phyloP scores from a whole-genome alignment of 2,797 vertebrate species.

The Scomberomorus guttatus region DNA sequence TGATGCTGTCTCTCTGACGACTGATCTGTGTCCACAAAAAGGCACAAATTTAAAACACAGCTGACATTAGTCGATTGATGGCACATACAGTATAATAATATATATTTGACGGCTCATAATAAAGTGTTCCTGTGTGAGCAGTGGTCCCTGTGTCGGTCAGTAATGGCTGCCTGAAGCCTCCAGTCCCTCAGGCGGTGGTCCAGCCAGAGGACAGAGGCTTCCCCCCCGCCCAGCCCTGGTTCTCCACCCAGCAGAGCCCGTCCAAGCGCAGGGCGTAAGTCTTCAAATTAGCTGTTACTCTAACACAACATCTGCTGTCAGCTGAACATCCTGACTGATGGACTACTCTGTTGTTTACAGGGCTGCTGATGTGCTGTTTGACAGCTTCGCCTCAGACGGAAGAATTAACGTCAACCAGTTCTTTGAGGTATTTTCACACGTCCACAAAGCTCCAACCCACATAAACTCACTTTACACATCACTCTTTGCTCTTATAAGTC shows the following conservation, averaged over 20 bases:
- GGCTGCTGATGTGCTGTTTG: constrained; percentile 81
- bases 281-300: background rate
- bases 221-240: constrained; percentile 60
- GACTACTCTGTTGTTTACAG: constrained; percentile 46
- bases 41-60: no score
- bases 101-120: background rate
- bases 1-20: no score
- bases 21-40: no score
- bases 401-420: constrained; percentile 74
- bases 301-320: background rate
- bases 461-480: background rate
- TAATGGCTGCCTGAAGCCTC: constrained; percentile 67
- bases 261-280: constrained; percentile 78
- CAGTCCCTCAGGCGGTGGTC: constrained; percentile 66
- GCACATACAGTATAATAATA: no score
- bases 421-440: constrained; percentile 76
- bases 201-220: constrained; percentile 48
- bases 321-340: background rate
- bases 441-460: background rate
- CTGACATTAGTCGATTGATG: no score
- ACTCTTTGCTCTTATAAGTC: no score
- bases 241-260: constrained; percentile 60
- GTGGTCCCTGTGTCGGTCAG: constrained; percentile 47
- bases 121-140: constrained; percentile 20
- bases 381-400: constrained; percentile 78